phyloP scores from a whole-genome alignment of 2,797 vertebrate species.

The Scomberomorus guttatus region DNA sequence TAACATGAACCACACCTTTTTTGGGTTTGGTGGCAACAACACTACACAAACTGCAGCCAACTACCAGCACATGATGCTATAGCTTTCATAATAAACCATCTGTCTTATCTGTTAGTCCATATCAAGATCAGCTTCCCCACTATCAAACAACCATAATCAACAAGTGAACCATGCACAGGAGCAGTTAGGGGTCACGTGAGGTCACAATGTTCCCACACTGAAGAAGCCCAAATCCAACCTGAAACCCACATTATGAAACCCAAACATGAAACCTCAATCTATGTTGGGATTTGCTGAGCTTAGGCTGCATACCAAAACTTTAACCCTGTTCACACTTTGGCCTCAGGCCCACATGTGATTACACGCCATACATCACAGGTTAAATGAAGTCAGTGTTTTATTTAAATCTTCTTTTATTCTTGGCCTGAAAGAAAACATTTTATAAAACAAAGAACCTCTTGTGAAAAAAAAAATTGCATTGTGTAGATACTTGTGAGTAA shows the following conservation, averaged over 20 bases:
- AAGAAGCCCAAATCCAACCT: slow-evolving; percentile 20
- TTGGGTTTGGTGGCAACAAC: no score
- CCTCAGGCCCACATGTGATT: not conserved
- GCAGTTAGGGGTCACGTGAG: not conserved
- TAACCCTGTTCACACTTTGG: no score
- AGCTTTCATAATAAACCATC: not conserved
- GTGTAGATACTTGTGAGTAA: no score
- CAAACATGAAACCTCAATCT: not conserved
- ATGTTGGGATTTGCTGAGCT: not conserved
- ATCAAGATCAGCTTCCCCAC: not conserved
- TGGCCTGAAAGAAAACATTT: no score
- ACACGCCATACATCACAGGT: not conserved
- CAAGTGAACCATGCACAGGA: not conserved
- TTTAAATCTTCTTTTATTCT: no score
- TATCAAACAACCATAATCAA: no score
- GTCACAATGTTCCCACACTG: not conserved
- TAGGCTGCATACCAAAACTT: not conserved
- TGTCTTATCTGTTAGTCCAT: not conserved
- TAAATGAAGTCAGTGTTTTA: no score
- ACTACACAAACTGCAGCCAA: no score
- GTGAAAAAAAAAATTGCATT: no score
- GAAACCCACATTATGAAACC: slow-evolving; percentile 30
- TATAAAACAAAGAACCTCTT: no score
- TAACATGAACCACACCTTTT: no score
- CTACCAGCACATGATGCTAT: no score